Evolutionary conservation across 2,113 vertebrate species (phyloP).

Genomic region (Ctenodactylus gundi): DNA sequence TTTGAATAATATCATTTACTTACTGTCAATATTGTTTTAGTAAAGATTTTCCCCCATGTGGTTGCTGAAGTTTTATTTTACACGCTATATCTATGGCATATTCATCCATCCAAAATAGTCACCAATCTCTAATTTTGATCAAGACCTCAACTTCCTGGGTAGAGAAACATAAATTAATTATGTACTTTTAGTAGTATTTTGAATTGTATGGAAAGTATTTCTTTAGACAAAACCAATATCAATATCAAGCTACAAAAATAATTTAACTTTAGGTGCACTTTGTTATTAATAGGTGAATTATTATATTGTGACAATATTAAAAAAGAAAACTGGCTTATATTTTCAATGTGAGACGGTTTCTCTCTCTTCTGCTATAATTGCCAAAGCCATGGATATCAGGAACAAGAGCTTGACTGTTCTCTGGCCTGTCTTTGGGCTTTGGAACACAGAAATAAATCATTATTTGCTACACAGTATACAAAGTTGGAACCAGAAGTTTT

Average conservation of each 20-base stretch:
- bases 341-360: constrained; percentile 35
- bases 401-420: constrained; percentile 51
- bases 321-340: constrained; percentile 33
- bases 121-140: not conserved
- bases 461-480: not conserved
- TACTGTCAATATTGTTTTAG: not conserved
- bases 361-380: constrained; percentile 32
- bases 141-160: not conserved
- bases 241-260: constrained; percentile 11
- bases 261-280: constrained; percentile 1
- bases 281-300: constrained; percentile 43
- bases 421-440: not conserved
- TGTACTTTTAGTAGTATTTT: not conserved
- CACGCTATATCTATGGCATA: not conserved
- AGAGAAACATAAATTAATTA: not conserved
- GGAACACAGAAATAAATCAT: constrained; percentile 46
- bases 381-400: constrained; percentile 47
- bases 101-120: not conserved
- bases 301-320: constrained; percentile 48
- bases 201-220: not conserved
- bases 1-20: not conserved
- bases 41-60: not conserved
- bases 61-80: constrained; percentile 28
- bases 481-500: constrained; percentile 31
- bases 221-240: not conserved